Evolutionary conservation across 92 coral and sea anemone species (phyloP).

Genomic region (Heteractis magnifica): DNA sequence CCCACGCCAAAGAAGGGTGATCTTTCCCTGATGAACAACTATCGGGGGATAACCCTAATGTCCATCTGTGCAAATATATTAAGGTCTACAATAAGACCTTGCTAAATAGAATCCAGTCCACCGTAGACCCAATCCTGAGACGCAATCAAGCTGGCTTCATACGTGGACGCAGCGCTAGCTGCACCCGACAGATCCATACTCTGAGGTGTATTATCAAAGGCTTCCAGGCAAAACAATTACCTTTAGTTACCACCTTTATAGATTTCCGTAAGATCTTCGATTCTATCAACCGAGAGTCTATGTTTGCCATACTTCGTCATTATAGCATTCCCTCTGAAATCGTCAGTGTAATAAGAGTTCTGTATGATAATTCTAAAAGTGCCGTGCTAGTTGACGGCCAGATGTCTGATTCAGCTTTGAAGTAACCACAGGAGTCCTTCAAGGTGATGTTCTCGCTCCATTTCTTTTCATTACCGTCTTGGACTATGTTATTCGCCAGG

Average conservation of each 20-base stretch:
- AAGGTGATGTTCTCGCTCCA: slow-evolving; percentile 18
- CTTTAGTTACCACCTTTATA: slow-evolving; percentile 3
- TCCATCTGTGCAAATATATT: slow-evolving; percentile 13
- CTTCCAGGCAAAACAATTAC: slow-evolving; percentile 8
- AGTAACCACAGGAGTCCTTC: slow-evolving; percentile 23
- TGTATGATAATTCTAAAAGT: slow-evolving; percentile 14
- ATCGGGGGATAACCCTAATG: slow-evolving; percentile 22
- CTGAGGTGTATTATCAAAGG: slow-evolving; percentile 15
- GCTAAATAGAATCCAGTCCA: too few species aligned
- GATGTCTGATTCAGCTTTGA: slow-evolving; percentile 15
- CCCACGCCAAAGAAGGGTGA: slow-evolving; percentile 19
- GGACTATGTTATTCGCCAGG: slow-evolving; percentile 14
- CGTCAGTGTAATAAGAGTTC: slow-evolving; percentile 2
- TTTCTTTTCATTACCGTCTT: background rate
- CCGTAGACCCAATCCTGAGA: slow-evolving; percentile 9
- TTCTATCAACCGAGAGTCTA: background rate
- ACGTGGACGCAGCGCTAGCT: slow-evolving; percentile 17
- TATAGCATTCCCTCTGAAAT: slow-evolving; percentile 7
- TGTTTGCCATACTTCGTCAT: slow-evolving; percentile 11
- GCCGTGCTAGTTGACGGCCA: slow-evolving; percentile 12
- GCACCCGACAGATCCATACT: slow-evolving; percentile 22
- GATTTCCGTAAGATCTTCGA: slow-evolving; percentile 15
- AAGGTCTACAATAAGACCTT: background rate
- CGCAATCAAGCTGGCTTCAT: slow-evolving; percentile 17
- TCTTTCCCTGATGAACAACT: slow-evolving; percentile 20